Evolutionary conservation across 2,888 invertebrate species (phyloP), one percentile per base, ranked within the genome.

Genomic region (Scelioninae gen. 2): DNA sequence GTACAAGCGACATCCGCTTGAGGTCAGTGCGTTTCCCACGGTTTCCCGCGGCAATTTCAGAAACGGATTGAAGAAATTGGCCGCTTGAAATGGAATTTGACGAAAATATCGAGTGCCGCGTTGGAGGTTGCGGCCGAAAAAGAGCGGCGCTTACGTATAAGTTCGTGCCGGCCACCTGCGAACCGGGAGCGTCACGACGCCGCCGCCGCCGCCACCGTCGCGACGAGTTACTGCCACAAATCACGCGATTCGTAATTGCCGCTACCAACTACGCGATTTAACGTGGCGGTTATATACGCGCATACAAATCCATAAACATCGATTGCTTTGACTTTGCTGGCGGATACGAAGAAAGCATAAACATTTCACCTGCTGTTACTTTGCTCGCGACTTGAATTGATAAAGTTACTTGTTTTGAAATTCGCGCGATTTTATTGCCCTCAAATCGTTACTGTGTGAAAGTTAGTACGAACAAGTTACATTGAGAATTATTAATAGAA

Each of bases 171-270:
- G 81, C 84, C 82, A 84, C 84, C 83, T 84, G 82, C 81, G 80
- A 82, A 78, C 80, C 83, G 80, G 83, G 84, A 85, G 84, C 84
- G 84, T 84, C 84, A 84, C 84, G 84, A 83, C 83, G 85, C 83
- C 84, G 84, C 83, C 85, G 84, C 83, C 83, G 83, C 81, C 83
- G 85, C 83, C 84, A 83, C 83, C 85, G 84, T 83, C 83, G 83
- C 81, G 79, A 81, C 84, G 84, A 86, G 81, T 86, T 85, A 86
- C 81, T 82, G 81, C 83, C 80, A 82, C 82, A 84, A 84, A 85
- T 85, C 86, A 85, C 86, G 86, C 85, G 82, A 85, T 84, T 81
- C 82, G 85, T 85, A 86, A 85, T 86, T 85, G 85, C 85, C 80
- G 81, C 82, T 81, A 82, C 81, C 83, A 78, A 82, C 83, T 83